Evolutionary conservation across 2,113 vertebrate species (phyloP), one percentile per base, ranked within the genome.

Genomic region (Clarias macrocephalus): DNA sequence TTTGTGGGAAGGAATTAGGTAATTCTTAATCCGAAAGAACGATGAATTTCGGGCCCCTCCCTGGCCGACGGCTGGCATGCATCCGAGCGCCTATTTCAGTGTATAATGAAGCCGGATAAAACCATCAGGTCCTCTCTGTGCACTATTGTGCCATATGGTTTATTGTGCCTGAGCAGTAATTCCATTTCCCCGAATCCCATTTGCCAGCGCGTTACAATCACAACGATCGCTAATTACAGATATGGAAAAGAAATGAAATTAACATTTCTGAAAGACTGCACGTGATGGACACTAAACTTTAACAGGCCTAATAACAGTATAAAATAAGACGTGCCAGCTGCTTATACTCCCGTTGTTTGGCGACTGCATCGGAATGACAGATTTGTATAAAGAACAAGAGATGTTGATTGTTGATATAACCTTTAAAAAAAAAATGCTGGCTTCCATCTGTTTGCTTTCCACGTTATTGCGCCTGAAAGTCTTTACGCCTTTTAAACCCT

Each of bases 401-500:
- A 80, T 70, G 76, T 28, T 80, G 54, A 56, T 54, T 30, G 65
- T 57, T 57, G 28, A 72, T 85, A 5, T 85, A 62, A 72, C 54
- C 60, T 56, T 59, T 23, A 54, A 25, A 28, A 56, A 62, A 80
- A 21, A 52, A 73, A n/a, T 6, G 16, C 13, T 48, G 25, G n/a
- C 68, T 80, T 63, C 37, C 80, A 16, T 75, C 68, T 87, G 80
- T 73, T 82, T 82, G 75, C 10, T 81, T 80, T 85, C 48, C 85
- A 80, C 19, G 4, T 70, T 80, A 86, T 70, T 66, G 85, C 85
- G 25, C 76, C 66, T 80, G 77, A 68, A 86, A 68, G 68, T 86
- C 62, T 80, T 80, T 72, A 84, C 82, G 66, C 30, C 87, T 70
- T 88, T 84, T 84, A 56, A 84, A 80, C 30, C 86, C 66, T 19